Conservation (phyloP, 2,113 vertebrate genomes). For the Poecile atricapillus region DNA sequence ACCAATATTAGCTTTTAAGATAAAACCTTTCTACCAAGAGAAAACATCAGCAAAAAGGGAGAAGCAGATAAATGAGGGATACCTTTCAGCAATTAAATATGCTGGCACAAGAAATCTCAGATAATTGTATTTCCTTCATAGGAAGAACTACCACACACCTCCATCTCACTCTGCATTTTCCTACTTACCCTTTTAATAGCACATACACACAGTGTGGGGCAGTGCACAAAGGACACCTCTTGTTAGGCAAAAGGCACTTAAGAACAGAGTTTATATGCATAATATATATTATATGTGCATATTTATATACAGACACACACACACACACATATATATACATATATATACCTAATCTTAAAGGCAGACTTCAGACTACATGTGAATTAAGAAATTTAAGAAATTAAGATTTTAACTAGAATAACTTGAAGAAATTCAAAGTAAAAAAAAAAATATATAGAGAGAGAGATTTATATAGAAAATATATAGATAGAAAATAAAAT, state of each 20-base stretch:
- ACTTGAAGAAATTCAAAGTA: no score
- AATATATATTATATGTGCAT: neutral
- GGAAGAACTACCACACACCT: neutral
- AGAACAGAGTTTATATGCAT: neutral
- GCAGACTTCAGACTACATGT: neutral
- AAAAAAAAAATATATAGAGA: no score
- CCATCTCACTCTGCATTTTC: rapidly evolving
- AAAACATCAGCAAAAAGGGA: neutral
- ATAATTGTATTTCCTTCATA: neutral
- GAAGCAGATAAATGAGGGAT: neutral
- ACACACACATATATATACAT: no score
- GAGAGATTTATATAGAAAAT: no score
- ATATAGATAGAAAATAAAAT: no score
- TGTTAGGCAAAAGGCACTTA: neutral
- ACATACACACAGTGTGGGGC: rapidly evolving
- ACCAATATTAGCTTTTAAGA: neutral
- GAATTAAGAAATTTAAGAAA: no score
- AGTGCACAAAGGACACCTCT: neutral
- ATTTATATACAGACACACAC: no score
- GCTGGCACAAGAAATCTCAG: neutral
- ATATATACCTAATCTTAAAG: neutral
- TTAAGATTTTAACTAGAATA: no score
- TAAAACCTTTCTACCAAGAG: neutral
- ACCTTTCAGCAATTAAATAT: neutral
- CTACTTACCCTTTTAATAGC: neutral